A percentile compares a stretch with the other conserved stretches of the same genome.
Conservation (phyloP, 2,888 invertebrate genomes). For the Mimachlamys varia region DNA sequence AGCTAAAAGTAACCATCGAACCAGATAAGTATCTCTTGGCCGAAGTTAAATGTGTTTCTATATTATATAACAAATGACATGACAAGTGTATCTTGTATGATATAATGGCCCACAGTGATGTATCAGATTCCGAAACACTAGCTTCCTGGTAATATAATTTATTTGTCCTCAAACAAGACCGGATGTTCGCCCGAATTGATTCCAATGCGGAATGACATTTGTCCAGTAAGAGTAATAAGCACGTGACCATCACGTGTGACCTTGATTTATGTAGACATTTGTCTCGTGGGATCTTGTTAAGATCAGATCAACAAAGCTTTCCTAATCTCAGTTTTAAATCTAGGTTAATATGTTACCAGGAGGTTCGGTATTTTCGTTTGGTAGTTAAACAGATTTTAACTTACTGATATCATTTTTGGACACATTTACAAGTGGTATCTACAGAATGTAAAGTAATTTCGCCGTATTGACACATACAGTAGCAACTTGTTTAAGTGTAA, state of each 20-base stretch:
- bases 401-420: too few relatives aligned
- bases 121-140: not conserved
- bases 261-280: not conserved
- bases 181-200: not conserved
- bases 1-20: too few relatives aligned
- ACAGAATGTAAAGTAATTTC: too few relatives aligned
- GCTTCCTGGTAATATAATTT: not conserved
- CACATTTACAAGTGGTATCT: too few relatives aligned
- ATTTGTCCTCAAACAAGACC: not conserved
- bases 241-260: not conserved
- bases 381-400: too few relatives aligned
- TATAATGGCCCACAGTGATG: not conserved
- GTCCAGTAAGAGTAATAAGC: not conserved
- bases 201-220: not conserved
- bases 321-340: too few relatives aligned
- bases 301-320: not conserved
- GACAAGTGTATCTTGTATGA: not conserved
- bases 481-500: too few relatives aligned
- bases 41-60: too few relatives aligned
- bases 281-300: not conserved
- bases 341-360: too few relatives aligned
- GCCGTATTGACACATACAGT: too few relatives aligned
- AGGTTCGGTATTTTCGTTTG: too few relatives aligned
- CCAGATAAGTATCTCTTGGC: too few relatives aligned
- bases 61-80: not conserved